A percentile compares a stretch with the other conserved stretches of the same genome.
phyloP scores from a whole-genome alignment of 2,113 vertebrate genomes.

The Percina caprodes region DNA sequence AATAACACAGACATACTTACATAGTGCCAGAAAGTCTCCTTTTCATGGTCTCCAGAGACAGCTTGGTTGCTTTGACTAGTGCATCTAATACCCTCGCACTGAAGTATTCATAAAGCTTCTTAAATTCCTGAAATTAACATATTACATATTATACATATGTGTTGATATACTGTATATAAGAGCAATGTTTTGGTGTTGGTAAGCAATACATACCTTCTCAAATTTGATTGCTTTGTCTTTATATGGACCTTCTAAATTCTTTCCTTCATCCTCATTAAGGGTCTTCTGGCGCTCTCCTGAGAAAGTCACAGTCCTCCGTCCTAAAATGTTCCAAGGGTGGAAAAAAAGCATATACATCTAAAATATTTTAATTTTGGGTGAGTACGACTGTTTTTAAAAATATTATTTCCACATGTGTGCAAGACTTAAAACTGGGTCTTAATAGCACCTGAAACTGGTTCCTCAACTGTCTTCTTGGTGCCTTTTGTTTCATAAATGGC shows the following conservation, averaged over 20 bases:
- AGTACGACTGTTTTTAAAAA: background rate
- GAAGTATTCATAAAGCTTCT: conserved; percentile 85
- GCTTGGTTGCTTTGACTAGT: conserved; percentile 84
- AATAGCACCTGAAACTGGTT: conserved; percentile 64
- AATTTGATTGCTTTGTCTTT: conserved; percentile 81
- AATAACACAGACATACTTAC: conserved; percentile 75
- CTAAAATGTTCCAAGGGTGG: conserved; percentile 50
- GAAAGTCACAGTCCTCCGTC: conserved; percentile 71
- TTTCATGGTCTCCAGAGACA: conserved; percentile 86
- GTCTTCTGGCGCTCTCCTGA: conserved; percentile 24
- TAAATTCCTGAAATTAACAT: conserved; percentile 82
- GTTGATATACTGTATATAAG: background rate
- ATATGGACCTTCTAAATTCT: conserved; percentile 41
- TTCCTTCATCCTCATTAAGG: conserved; percentile 39
- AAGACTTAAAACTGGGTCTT: background rate
- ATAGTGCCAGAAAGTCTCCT: conserved; percentile 80
- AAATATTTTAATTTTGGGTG: background rate
- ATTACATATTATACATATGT: conserved; percentile 22
- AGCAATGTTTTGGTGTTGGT: background rate
- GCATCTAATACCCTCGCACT: conserved; percentile 84
- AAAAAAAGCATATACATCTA: background rate
- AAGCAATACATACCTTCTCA: conserved; percentile 81
- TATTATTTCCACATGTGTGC: background rate
- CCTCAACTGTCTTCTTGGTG: conserved; percentile 32
- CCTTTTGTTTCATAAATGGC: conserved; percentile 77